Percentiles rank a stretch among this genome's conserved stretches.
Evolutionary conservation across 1,140 invertebrate species (phyloP).

Genomic region (Tetraneura akinire): DNA sequence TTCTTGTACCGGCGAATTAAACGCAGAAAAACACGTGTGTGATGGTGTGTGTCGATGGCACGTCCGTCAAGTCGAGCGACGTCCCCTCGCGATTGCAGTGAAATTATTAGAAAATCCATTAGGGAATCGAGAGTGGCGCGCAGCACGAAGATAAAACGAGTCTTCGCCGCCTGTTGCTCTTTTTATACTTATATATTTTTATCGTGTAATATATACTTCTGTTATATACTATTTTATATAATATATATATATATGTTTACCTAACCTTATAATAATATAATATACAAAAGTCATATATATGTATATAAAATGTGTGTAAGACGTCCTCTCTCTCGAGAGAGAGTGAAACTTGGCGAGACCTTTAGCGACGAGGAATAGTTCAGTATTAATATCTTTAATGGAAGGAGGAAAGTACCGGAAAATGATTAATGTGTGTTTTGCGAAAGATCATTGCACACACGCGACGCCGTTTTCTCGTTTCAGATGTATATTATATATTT

Average conservation of each 20-base stretch:
- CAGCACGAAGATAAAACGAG: neutral
- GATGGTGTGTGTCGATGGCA: no score
- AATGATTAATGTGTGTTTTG: slow-evolving; percentile 32
- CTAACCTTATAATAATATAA: no score
- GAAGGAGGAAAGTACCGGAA: neutral
- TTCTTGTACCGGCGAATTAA: no score
- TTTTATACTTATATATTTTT: neutral
- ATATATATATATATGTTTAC: no score
- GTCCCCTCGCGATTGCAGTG: neutral
- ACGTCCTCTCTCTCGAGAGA: no score
- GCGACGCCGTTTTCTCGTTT: slow-evolving; percentile 3
- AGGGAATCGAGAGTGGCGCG: neutral
- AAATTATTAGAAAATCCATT: slow-evolving; percentile 42
- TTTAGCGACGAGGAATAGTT: neutral
- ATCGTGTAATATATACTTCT: no score
- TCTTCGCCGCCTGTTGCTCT: neutral
- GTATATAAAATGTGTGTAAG: neutral
- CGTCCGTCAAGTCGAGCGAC: neutral
- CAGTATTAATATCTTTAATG: slow-evolving; percentile 26
- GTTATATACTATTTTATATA: no score
- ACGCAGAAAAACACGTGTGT: no score
- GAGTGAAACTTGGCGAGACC: neutral
- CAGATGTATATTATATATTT: no score
- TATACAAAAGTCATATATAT: neutral
- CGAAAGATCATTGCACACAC: slow-evolving; percentile 14